phyloP scores from a whole-genome alignment of 2,113 vertebrate species.

The Prionailurus bengalensis region DNA sequence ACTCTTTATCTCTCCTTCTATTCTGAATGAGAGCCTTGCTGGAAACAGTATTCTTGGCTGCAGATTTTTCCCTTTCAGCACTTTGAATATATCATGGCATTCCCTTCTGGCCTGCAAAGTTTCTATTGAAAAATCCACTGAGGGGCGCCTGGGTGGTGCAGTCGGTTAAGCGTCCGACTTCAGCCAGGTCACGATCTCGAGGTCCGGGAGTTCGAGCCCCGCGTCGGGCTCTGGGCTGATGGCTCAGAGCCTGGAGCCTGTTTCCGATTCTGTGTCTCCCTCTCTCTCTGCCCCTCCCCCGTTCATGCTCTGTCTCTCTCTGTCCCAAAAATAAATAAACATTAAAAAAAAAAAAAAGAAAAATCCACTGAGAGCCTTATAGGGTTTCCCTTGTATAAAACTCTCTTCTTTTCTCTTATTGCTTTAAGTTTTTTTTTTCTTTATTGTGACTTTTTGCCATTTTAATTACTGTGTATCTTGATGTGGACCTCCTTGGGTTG shows the following conservation, averaged over 20 bases:
- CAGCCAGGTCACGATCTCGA: too few relatives aligned
- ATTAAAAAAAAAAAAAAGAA: neutral
- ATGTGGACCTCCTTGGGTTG: neutral
- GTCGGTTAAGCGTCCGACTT: too few relatives aligned
- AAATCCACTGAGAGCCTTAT: neutral
- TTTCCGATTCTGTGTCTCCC: too few relatives aligned
- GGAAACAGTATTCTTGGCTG: neutral
- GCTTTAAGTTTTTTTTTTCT: neutral
- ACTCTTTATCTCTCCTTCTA: neutral
- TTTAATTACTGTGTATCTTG: neutral
- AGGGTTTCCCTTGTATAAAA: neutral
- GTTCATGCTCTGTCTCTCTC: too few relatives aligned
- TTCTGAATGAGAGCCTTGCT: neutral
- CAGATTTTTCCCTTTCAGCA: neutral
- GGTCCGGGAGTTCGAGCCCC: too few relatives aligned
- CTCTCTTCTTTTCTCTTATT: neutral
- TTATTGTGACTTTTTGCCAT: neutral
- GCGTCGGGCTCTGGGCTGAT: too few relatives aligned
- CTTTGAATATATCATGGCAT: neutral
- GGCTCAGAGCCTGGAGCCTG: too few relatives aligned
- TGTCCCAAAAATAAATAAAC: too few relatives aligned
- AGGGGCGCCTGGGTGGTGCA: neutral
- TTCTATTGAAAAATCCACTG: neutral
- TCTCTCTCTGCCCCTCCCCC: too few relatives aligned
- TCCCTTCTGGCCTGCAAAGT: neutral